Conservation (phyloP, 2,113 vertebrate species). For the Regulus satrapa region DNA sequence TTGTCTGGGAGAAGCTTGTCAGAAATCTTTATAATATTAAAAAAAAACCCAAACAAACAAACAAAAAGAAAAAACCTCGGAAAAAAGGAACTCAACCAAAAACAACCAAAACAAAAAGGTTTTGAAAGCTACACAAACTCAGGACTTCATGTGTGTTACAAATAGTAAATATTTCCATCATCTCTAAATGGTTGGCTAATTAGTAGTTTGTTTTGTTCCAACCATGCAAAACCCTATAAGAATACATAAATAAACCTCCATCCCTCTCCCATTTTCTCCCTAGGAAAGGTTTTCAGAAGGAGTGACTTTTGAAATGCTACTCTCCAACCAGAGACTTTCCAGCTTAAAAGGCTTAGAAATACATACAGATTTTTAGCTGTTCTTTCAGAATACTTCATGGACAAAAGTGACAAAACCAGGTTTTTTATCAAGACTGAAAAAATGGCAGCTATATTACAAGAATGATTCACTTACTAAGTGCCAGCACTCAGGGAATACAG, state of each 20-base stretch:
- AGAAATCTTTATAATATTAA: neutral
- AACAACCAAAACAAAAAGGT: neutral
- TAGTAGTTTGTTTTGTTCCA: neutral
- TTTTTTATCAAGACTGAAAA: neutral
- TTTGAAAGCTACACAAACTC: neutral
- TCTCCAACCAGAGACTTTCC: neutral
- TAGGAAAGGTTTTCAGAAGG: neutral
- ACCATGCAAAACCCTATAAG: neutral
- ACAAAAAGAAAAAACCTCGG: no score
- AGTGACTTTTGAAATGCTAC: accelerated
- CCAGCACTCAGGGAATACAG: accelerated
- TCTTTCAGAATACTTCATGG: neutral
- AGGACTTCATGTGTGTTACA: neutral
- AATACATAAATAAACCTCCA: neutral
- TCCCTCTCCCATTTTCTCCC: neutral
- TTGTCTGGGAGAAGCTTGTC: neutral
- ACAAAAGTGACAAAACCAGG: neutral
- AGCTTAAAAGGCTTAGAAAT: neutral
- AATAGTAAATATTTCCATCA: neutral
- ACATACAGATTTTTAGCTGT: neutral
- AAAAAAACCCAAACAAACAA: neutral
- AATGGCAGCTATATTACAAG: neutral
- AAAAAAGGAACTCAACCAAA: neutral
- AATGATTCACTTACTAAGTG: neutral
- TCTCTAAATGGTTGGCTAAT: neutral